Conservation (phyloP, 2,113 vertebrate genomes). For the Entelurus aequoreus region DNA sequence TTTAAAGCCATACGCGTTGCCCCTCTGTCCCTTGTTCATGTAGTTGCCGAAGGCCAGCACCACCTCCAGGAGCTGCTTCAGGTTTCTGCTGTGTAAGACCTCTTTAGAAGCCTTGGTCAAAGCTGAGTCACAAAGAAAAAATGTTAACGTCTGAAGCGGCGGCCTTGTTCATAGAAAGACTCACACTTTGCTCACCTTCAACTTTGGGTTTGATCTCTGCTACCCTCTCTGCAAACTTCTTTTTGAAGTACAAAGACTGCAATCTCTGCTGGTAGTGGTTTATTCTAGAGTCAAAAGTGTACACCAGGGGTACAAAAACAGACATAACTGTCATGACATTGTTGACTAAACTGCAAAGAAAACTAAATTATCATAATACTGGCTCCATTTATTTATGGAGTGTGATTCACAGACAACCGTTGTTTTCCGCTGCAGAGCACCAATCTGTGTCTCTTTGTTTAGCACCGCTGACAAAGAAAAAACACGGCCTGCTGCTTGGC, state of each 20-base stretch:
- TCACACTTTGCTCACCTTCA: conserved; percentile 77
- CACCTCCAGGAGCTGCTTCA: conserved; percentile 93
- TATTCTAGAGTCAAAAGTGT: conserved; percentile 72
- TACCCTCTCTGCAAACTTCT: conserved; percentile 99
- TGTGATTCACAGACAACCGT: conserved; percentile 25
- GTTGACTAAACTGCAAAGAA: conserved; percentile 16
- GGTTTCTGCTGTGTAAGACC: conserved; percentile 83
- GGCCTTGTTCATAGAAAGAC: not conserved
- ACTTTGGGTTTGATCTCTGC: conserved; percentile 97
- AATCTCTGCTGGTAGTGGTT: conserved; percentile 98
- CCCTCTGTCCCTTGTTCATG: conserved; percentile 99
- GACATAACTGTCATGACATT: conserved; percentile 22
- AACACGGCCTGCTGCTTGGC: conserved; percentile 43
- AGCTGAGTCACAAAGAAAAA: conserved; percentile 60
- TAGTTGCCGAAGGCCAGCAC: conserved; percentile 98
- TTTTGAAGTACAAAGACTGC: conserved; percentile 96
- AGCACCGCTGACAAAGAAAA: conserved; percentile 26
- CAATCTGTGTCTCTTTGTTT: conserved; percentile 28
- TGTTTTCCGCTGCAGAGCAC: conserved; percentile 30
- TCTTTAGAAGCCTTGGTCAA: conserved; percentile 86
- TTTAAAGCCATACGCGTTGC: conserved; percentile 95
- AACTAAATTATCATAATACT: conserved; percentile 17
- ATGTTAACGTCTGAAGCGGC: not conserved
- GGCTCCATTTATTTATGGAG: conserved; percentile 17
- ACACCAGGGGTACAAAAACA: conserved; percentile 28